Evolutionary conservation across 2,888 invertebrate species (phyloP), one percentile per base, ranked within the genome.

Genomic region (Diabrotica balteata): DNA sequence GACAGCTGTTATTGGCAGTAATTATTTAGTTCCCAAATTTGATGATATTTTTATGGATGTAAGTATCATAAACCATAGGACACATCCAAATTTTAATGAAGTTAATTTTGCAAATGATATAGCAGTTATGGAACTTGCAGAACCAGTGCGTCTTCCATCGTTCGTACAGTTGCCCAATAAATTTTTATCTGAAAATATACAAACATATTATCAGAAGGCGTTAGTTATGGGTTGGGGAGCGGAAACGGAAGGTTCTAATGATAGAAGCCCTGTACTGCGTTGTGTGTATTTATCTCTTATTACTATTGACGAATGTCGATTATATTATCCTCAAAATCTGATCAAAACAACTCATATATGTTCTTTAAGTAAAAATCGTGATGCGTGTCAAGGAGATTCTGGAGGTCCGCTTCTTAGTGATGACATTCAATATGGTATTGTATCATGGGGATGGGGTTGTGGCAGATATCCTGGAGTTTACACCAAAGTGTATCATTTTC

Each of bases 401-500:
- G 69, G 69, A 9, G 69, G 69, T 10, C 69, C 69, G 8, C 46
- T 69, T 8, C 9, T 69, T 3, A 66, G 66, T 47, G 51, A 46
- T 10, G 45, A n/a, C 8, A 8, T 69, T 53, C 74, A 78, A 77
- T n/a, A 80, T 90, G 91, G 91, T n/a, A 86, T 93, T 10, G 91
- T 92, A 0, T 92, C 92, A 0, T 92, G 91, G 90, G 92, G 92
- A 3, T 86, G 92, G 53, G 92, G 92, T 0, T 93, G 93, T 78
- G 92, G 90, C 0, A 86, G 86, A 73, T 85, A 85, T 61, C 88
- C 89, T 0, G 89, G 89, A 1, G 85, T 90, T 49, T 90, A 89
- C 77, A 89, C 89, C 0, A 86, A 87, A 77, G 78, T 89, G 0
- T 85, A 85, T 1, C 88, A 88, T 75, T 89, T 89, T 76, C 77